A percentile compares a stretch with the other conserved stretches of the same genome.
phyloP scores from a whole-genome alignment of 1,140 invertebrate genomes.

The Aphelenchoides fujianensis region DNA sequence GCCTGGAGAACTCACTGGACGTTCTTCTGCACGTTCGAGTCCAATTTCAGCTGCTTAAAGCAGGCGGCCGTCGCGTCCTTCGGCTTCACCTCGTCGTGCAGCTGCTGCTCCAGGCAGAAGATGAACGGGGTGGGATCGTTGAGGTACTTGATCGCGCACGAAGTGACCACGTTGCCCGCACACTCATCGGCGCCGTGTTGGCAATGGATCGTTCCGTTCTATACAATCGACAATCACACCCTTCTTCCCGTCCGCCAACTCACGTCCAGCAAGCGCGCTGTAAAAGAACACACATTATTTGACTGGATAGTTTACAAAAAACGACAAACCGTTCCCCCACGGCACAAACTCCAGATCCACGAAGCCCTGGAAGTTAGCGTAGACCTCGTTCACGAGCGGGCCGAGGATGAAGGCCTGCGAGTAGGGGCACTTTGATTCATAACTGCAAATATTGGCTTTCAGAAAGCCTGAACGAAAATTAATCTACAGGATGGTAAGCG shows the following conservation, averaged over 20 bases:
- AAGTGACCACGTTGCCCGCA: conserved; percentile 29
- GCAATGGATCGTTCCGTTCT: conserved; percentile 27
- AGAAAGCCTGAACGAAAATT: too few species aligned
- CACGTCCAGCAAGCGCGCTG: background rate
- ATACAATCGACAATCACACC: conserved; percentile 1
- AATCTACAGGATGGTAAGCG: too few species aligned
- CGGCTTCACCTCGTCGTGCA: conserved; percentile 5
- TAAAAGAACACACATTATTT: too few species aligned
- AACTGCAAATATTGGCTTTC: too few species aligned
- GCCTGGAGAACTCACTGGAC: too few species aligned
- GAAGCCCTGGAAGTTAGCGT: too few species aligned
- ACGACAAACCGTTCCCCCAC: too few species aligned
- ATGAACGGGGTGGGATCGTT: conserved; percentile 31
- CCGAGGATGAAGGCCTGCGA: too few species aligned
- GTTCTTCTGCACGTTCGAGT: background rate
- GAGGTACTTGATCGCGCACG: conserved; percentile 33
- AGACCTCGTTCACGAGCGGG: too few species aligned
- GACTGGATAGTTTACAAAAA: too few species aligned
- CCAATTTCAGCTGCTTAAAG: background rate
- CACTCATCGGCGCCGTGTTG: conserved; percentile 33
- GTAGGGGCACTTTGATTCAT: too few species aligned
- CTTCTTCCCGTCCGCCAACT: background rate
- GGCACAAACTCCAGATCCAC: too few species aligned
- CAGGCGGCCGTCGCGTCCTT: conserved; percentile 22
- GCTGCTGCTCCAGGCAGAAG: conserved; percentile 27